These are phyloP conservation scores for Adelosebastes latens DNA, from an alignment of 2,797 vertebrate genomes.

Conservation along the genomic window DNA sequence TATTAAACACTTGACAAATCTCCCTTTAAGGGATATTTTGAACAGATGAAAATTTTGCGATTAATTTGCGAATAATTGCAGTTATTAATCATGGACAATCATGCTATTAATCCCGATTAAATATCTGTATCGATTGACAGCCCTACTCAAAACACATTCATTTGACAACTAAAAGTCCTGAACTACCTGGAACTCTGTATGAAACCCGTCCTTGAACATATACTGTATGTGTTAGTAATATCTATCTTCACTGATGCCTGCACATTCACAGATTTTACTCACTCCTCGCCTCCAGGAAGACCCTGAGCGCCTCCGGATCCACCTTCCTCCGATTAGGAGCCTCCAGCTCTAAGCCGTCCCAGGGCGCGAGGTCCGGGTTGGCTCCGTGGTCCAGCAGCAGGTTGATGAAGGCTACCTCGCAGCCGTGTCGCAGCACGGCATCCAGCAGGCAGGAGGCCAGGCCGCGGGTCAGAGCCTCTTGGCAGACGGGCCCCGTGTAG, in stretches of 20 bases:
- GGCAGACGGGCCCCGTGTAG: slow-evolving; percentile 88
- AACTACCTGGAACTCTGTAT: too few species aligned
- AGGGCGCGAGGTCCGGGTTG: slow-evolving; percentile 86
- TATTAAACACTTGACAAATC: too few species aligned
- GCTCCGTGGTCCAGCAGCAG: slow-evolving; percentile 93
- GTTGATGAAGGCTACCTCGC: slow-evolving; percentile 86
- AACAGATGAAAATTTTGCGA: too few species aligned
- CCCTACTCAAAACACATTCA: too few species aligned
- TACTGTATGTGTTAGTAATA: not conserved
- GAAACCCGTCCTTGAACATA: too few species aligned
- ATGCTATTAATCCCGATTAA: too few species aligned
- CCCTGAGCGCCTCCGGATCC: slow-evolving; percentile 86
- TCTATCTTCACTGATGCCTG: not conserved
- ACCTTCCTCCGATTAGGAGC: slow-evolving; percentile 85
- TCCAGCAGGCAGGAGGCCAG: slow-evolving; percentile 92
- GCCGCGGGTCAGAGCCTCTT: slow-evolving; percentile 85
- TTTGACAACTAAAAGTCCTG: too few species aligned
- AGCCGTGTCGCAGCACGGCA: slow-evolving; percentile 91
- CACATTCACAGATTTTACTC: slow-evolving; percentile 58
- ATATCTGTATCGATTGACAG: too few species aligned
- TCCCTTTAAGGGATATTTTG: too few species aligned
- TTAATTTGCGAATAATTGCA: too few species aligned
- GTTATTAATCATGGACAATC: too few species aligned
- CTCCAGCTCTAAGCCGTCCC: slow-evolving; percentile 83
- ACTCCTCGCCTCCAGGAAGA: slow-evolving; percentile 90